These are phyloP conservation scores for Gymnoscelis rufifasciata DNA, from an alignment of 2,888 invertebrate species.

Conservation along the genomic window DNA sequence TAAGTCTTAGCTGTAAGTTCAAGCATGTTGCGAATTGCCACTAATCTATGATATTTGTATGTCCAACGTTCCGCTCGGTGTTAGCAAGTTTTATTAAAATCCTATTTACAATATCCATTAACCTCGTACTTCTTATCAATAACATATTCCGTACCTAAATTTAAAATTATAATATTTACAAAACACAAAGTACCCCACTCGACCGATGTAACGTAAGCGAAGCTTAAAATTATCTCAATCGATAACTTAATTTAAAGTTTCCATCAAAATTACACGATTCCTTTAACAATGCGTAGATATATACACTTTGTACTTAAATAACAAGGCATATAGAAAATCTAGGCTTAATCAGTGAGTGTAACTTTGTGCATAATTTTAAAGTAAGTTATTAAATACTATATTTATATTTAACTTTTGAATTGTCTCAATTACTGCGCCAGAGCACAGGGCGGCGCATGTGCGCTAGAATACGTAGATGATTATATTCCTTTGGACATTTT, in stretches of 20 bases:
- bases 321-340: slow-evolving; percentile 56
- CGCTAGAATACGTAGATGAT: no score
- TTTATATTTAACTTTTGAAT: slow-evolving; percentile 3
- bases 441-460: no score
- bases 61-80: background rate
- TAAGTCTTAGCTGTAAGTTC: no score
- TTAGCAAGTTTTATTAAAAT: slow-evolving; percentile 52
- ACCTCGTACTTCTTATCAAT: slow-evolving; percentile 45
- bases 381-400: slow-evolving; percentile 15
- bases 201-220: slow-evolving; percentile 13
- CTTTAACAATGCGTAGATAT: slow-evolving; percentile 46
- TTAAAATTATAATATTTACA: slow-evolving; percentile 43
- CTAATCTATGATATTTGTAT: no score
- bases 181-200: slow-evolving; percentile 53
- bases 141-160: slow-evolving; percentile 45
- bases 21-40: no score
- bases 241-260: background rate
- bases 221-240: background rate
- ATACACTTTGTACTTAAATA: slow-evolving; percentile 60
- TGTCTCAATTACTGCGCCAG: no score
- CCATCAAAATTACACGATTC: slow-evolving; percentile 30
- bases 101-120: slow-evolving; percentile 68
- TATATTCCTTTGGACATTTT: no score
- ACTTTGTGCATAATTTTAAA: slow-evolving; percentile 54
- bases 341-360: slow-evolving; percentile 45